Percentiles rank a stretch among this genome's conserved stretches.
Evolutionary conservation across 2,797 vertebrate species (phyloP).

Genomic region (Tenualosa ilisha): DNA sequence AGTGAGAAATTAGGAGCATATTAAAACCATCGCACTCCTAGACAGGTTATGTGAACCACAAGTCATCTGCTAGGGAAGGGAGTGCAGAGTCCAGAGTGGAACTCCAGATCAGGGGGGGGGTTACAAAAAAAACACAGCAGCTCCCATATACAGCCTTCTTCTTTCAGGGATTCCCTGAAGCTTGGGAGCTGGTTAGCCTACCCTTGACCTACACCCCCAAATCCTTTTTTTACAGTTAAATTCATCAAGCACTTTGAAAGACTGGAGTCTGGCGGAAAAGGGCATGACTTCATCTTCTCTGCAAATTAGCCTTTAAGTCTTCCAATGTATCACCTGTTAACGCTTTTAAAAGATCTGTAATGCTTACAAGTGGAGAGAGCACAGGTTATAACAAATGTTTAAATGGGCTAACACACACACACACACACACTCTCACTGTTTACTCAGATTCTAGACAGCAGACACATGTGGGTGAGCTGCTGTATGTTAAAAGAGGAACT

Average conservation of each 20-base stretch:
- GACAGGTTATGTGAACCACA: slow-evolving; percentile 28
- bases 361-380: not conserved
- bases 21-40: slow-evolving; percentile 29
- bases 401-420: not conserved
- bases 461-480: too few species aligned
- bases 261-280: not conserved
- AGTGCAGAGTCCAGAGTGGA: not conserved
- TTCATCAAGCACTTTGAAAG: not conserved
- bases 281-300: not conserved
- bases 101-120: not conserved
- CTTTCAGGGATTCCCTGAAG: not conserved
- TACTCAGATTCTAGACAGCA: too few species aligned
- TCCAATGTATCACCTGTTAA: not conserved
- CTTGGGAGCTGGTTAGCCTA: not conserved
- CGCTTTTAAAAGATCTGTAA: not conserved
- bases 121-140: not conserved
- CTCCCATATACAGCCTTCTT: not conserved
- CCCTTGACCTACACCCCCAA: not conserved
- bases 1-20: slow-evolving; percentile 39
- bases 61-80: not conserved
- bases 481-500: too few species aligned
- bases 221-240: not conserved
- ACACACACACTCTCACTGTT: too few species aligned
- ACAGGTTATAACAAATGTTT: not conserved
- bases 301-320: slow-evolving; percentile 14